phyloP scores from a whole-genome alignment of 2,888 invertebrate genomes.

The Tridacna crocea region DNA sequence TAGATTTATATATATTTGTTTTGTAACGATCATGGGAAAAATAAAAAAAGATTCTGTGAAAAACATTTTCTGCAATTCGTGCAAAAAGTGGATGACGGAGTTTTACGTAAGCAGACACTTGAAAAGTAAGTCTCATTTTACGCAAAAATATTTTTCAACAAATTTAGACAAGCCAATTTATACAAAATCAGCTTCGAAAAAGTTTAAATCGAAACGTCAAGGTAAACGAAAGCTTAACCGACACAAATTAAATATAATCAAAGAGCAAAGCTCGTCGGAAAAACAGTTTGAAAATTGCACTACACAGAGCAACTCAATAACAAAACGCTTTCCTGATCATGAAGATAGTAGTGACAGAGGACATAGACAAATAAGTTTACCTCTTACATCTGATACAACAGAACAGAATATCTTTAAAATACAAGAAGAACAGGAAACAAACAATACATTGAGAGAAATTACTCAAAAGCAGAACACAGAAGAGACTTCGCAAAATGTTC shows the following conservation, averaged over 20 bases:
- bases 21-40: not conserved
- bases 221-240: not conserved
- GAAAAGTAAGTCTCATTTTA: constrained; percentile 35
- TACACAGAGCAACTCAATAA: constrained; percentile 22
- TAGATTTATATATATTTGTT: not conserved
- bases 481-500: constrained; percentile 28
- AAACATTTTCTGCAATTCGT: constrained; percentile 40
- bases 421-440: constrained; percentile 4
- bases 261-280: not conserved
- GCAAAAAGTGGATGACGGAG: constrained; percentile 51
- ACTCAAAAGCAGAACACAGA: not conserved
- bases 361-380: not conserved
- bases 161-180: not conserved
- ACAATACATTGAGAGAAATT: too few relatives aligned
- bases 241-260: not conserved
- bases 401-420: constrained; percentile 29
- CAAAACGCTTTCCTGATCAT: constrained; percentile 22
- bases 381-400: constrained; percentile 8
- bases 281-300: not conserved
- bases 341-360: constrained; percentile 16
- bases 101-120: constrained; percentile 39
- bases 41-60: constrained; percentile 28
- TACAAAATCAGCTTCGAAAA: not conserved
- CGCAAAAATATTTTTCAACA: constrained; percentile 28
- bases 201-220: not conserved